These are phyloP conservation scores for Ectropis crepuscularia DNA, from an alignment of 2,888 invertebrate genomes.

Conservation along the genomic window DNA sequence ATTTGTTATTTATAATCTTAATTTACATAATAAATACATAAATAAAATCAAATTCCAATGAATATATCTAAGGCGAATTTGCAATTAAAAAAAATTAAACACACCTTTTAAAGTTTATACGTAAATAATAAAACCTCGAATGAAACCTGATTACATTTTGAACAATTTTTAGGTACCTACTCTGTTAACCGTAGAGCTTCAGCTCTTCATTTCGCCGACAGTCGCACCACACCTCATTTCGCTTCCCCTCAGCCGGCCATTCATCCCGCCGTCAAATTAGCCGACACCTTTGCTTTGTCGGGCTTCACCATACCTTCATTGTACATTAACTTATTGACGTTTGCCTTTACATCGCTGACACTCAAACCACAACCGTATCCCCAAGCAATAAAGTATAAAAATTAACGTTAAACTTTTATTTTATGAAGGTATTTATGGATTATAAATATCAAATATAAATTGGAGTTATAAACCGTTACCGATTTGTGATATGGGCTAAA, in stretches of 20 bases:
- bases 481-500: conserved; percentile 40
- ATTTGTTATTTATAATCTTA: too few relatives aligned
- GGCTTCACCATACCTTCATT: conserved; percentile 66
- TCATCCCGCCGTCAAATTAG: conserved; percentile 72
- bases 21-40: too few relatives aligned
- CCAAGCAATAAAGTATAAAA: conserved; percentile 27
- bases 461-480: conserved; percentile 50
- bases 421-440: conserved; percentile 50
- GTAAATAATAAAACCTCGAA: too few relatives aligned
- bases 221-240: conserved; percentile 38
- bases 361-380: conserved; percentile 42
- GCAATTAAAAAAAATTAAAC: too few relatives aligned
- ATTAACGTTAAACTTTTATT: conserved; percentile 24
- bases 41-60: too few relatives aligned
- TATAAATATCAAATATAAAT: conserved; percentile 52
- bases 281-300: conserved; percentile 74
- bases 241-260: conserved; percentile 53
- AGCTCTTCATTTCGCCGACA: conserved; percentile 41
- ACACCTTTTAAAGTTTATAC: too few relatives aligned
- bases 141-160: too few relatives aligned
- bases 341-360: conserved; percentile 36
- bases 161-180: too few relatives aligned
- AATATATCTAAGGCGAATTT: too few relatives aligned
- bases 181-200: neutral
- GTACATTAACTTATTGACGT: conserved; percentile 50